Evolutionary conservation across 2,888 invertebrate genomes (phyloP).

Genomic region (Agrochola macilenta): DNA sequence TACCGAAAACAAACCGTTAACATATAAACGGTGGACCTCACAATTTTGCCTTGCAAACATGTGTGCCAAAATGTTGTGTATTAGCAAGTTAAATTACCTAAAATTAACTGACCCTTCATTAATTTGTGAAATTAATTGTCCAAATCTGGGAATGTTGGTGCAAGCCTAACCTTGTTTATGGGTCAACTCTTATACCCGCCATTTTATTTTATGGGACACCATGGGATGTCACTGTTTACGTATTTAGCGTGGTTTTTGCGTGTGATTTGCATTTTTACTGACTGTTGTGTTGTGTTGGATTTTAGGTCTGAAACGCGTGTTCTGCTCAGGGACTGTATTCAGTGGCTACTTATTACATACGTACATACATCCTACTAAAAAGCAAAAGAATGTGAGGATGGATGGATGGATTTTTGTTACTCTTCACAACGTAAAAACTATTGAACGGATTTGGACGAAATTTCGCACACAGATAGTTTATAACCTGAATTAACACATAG

Average conservation of each 20-base stretch:
- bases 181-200: slow-evolving; percentile 69
- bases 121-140: slow-evolving; percentile 74
- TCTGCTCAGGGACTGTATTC: not conserved
- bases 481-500: too few species aligned
- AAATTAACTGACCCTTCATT: slow-evolving; percentile 66
- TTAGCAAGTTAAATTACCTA: slow-evolving; percentile 65
- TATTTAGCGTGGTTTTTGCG: slow-evolving; percentile 41
- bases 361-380: too few species aligned
- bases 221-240: slow-evolving; percentile 50
- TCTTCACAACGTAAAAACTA: too few species aligned
- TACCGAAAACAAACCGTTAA: slow-evolving; percentile 44
- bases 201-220: slow-evolving; percentile 67
- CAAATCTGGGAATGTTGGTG: slow-evolving; percentile 74
- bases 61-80: slow-evolving; percentile 52
- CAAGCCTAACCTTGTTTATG: slow-evolving; percentile 72
- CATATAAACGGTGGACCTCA: slow-evolving; percentile 21
- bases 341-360: not conserved
- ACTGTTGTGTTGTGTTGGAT: not conserved
- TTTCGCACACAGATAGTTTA: too few species aligned
- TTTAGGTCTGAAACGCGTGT: not conserved
- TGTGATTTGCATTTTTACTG: slow-evolving; percentile 31
- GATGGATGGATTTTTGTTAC: too few species aligned
- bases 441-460: too few species aligned
- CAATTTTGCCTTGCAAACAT: slow-evolving; percentile 42
- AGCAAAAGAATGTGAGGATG: too few species aligned